Evolutionary conservation across 2,797 vertebrate genomes (phyloP).

Genomic region (Ficedula albicollis): DNA sequence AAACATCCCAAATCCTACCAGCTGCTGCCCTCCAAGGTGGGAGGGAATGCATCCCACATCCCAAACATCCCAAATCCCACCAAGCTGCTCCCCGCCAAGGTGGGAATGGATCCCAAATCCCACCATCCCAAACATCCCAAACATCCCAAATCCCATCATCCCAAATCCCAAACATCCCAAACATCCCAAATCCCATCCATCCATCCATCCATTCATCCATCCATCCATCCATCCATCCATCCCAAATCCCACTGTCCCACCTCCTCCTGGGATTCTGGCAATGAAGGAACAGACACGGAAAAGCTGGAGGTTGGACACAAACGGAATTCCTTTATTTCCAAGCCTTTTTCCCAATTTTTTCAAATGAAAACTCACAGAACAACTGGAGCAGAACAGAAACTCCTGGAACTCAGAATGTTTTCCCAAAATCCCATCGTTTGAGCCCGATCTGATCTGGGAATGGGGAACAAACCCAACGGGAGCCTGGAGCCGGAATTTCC

Average conservation of each 20-base stretch:
- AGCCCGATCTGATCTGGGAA: not conserved
- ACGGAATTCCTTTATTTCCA: not conserved
- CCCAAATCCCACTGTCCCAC: not conserved
- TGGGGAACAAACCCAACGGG: accelerated
- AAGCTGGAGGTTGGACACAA: accelerated
- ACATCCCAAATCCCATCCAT: not conserved
- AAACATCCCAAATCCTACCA: not conserved
- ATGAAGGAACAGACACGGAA: accelerated
- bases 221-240: not conserved
- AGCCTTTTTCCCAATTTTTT: not conserved
- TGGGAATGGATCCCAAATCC: not conserved
- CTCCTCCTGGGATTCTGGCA: not conserved
- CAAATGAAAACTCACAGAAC: accelerated
- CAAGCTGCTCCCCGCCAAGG: conserved; percentile 84
- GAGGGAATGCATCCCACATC: too few relatives aligned
- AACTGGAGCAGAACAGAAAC: accelerated
- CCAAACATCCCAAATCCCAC: not conserved
- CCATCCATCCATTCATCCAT: not conserved
- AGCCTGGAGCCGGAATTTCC: accelerated
- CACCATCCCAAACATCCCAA: too few relatives aligned
- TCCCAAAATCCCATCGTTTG: accelerated
- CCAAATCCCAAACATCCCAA: too few relatives aligned
- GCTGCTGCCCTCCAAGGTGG: too few relatives aligned
- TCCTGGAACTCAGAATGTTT: not conserved
- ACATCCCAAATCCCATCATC: not conserved